Evolutionary conservation across 2,888 invertebrate genomes (phyloP).

Genomic region (Acanthosoma haemorrhoidale): DNA sequence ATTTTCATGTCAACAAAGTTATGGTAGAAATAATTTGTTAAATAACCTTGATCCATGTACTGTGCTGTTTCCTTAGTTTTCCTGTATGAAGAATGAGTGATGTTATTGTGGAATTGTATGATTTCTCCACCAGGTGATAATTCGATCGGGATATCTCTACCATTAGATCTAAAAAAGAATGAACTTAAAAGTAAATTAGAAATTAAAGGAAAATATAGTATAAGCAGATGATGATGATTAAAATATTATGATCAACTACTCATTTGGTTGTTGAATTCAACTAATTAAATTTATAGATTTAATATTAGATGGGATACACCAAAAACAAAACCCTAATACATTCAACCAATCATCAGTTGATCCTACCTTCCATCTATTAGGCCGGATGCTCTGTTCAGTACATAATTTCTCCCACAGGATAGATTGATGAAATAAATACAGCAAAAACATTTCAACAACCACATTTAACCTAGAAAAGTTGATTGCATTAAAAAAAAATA

Average conservation of each 20-base stretch:
- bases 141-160: constrained; percentile 21
- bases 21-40: not conserved
- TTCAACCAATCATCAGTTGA: too few relatives aligned
- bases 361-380: too few relatives aligned
- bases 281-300: too few relatives aligned
- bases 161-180: not conserved
- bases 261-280: too few relatives aligned
- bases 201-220: not conserved
- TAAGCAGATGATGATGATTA: not conserved
- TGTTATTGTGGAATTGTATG: not conserved
- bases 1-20: not conserved
- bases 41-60: not conserved
- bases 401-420: too few relatives aligned
- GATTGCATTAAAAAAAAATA: too few relatives aligned
- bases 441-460: too few relatives aligned
- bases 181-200: not conserved
- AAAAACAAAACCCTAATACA: too few relatives aligned
- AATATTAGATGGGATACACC: too few relatives aligned
- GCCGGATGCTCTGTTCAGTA: too few relatives aligned
- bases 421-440: too few relatives aligned
- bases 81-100: not conserved
- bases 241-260: not conserved
- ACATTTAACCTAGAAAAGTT: too few relatives aligned
- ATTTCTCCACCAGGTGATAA: constrained; percentile 7
- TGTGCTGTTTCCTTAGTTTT: not conserved